Conservation (phyloP, 2,113 vertebrate species). For the Albula goreensis region DNA sequence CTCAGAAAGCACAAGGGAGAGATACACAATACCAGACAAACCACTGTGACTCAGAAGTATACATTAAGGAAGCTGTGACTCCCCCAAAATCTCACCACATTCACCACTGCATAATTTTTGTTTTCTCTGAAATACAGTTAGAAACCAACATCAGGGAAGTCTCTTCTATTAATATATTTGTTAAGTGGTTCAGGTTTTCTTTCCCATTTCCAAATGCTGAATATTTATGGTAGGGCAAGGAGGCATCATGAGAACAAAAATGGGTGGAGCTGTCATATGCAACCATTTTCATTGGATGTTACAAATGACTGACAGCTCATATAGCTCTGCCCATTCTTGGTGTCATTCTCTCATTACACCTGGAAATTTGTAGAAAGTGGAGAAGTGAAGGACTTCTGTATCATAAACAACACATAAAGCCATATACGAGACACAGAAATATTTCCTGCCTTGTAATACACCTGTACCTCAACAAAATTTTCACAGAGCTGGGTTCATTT, state of each 20-base stretch:
- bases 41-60: background rate
- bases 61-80: background rate
- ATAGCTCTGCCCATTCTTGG: too few relatives aligned
- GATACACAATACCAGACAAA: background rate
- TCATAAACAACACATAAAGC: background rate
- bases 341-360: too few relatives aligned
- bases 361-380: too few relatives aligned
- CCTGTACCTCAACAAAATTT: background rate
- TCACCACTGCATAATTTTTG: too few relatives aligned
- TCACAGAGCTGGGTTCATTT: background rate
- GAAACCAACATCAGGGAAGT: background rate
- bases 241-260: too few relatives aligned
- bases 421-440: background rate
- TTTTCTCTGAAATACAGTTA: background rate
- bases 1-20: background rate
- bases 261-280: too few relatives aligned
- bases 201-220: background rate
- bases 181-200: background rate
- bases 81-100: background rate
- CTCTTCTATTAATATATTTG: background rate
- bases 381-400: background rate
- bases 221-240: too few relatives aligned
- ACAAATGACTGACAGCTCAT: too few relatives aligned
- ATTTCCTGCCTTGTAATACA: background rate
- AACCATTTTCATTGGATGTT: too few relatives aligned